Conservation (phyloP, 1,140 invertebrate genomes). For the Agrypnia vestita region DNA sequence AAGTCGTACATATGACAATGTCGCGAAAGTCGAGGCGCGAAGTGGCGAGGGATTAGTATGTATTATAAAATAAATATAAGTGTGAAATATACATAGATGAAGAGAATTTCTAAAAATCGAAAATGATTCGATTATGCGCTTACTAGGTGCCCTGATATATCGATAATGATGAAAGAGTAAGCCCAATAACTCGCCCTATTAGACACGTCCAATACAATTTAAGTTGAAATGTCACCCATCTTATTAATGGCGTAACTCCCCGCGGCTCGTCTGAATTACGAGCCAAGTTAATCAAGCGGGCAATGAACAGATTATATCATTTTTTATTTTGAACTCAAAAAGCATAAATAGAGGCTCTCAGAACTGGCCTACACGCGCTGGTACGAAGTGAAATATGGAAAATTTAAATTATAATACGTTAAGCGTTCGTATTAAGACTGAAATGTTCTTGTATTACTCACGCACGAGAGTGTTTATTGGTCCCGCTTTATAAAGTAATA, state of each 20-base stretch:
- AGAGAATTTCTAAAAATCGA: no score
- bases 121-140: background rate
- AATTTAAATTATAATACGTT: conserved; percentile 2
- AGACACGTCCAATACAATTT: conserved; percentile 46
- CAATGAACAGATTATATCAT: conserved; percentile 27
- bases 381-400: background rate
- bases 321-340: conserved; percentile 39
- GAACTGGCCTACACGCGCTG: conserved; percentile 1
- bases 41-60: no score
- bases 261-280: conserved; percentile 43
- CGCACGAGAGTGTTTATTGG: no score
- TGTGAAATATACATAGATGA: no score
- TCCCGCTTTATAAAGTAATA: no score
- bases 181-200: conserved; percentile 45
- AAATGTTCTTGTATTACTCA: no score
- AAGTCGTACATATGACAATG: no score
- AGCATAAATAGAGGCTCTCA: conserved; percentile 26
- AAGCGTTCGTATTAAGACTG: no score
- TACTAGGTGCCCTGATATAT: conserved; percentile 16
- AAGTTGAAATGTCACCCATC: conserved; percentile 47
- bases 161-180: conserved; percentile 37
- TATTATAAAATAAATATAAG: no score
- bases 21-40: no score
- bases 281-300: conserved; percentile 38
- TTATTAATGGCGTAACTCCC: conserved; percentile 43